Base-by-base conservation (phyloP, 2,113 vertebrate species). In the Lonchura striata region DNA sequence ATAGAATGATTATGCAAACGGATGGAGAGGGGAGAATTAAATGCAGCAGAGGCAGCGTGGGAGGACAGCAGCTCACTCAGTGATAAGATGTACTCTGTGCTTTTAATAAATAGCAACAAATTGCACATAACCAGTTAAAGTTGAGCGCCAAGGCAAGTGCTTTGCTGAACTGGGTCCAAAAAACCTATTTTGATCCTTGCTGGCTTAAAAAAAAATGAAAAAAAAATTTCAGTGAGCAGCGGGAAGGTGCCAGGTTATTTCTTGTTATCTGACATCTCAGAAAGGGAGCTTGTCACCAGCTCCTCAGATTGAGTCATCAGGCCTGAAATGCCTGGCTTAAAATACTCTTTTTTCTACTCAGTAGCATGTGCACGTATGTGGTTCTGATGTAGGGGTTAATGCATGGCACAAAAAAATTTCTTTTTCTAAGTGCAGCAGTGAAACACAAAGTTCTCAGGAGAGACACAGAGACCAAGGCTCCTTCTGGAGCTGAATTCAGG, bases 91-190 rank as follows among this genome's bases (percentile, higher is more conserved):
- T 77, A 80, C 85, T 87, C 70, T 47, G 47, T 65, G 87, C 91
- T 95, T 94, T 95, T 96, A 96, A 96, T 95, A 95, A 96, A 96
- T 74, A 94, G 85, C 93, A 95, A 96, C 93, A 95, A 95, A 96
- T 90, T 77, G 78, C 94, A 95, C 15, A 8, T 7, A 95, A 33
- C 75, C 91, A 76, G 93, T 61, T 89, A 6, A 74, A 95, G 83
- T 60, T 54, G 57, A 93, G 76, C 24, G 31, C 60, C 6, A 44
- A 96, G 78, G 84, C 78, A 68, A 95, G 53, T 82, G 57, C 78
- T 95, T 92, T 72, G 46, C 94, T 94, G 82, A 95, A 88, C 78
- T 2, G 19, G 47, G 50, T 69, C 94, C 94, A 95, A 79, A 81
- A 86, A 81, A 35, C 23, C 66, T 76, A 41, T 95, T 95, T 87